Base-by-base conservation (phyloP, 2,113 vertebrate genomes). In the Hippocampus comes region DNA sequence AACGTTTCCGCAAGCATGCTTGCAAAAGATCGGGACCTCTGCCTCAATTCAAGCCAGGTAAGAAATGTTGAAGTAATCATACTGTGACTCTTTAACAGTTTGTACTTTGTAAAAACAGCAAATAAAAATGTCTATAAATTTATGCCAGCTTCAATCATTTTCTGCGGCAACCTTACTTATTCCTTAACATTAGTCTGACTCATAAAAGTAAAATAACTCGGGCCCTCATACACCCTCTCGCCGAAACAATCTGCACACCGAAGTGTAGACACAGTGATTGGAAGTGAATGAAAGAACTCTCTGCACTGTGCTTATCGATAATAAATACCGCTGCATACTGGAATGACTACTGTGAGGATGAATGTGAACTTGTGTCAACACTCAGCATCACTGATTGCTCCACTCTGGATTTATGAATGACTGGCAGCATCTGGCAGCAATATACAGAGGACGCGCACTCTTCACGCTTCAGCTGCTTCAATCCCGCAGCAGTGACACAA, bases 211-310 rank as follows among this genome's bases (percentile, higher is more conserved):
- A 66, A 46, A 61, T 61, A 68, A 71, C 42, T 30, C 21, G 51
- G 71, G 67, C 2, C 30, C 77, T 2, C 72, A 71, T 63, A 63
- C 55, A 70, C 77, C 73, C 23, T 70, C 21, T 55, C 23, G 27
- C 21, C 53, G 8, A 56, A 51, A 70, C 48, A 21, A 68, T 80
- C 68, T 49, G 60, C 66, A 70, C 64, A 70, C 72, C 81, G 73
- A 84, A 68, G 77, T 63, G 83, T 75, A 76, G 75, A 75, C 73
- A 79, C 38, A 79, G 73, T 73, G 75, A 88, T 81, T 74, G 84
- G 79, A 67, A 0, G 70, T 78, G 72, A 82, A 70, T 48, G 73
- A 66, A 78, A 78, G 82, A 43, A 11, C 5, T 4, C 70, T 68
- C 34, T 46, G 81, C 77, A 71, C 15, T 1, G 67, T 18, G 63